Base-by-base conservation (phyloP, 1,140 invertebrate species). In the Anastrepha obliqua region DNA sequence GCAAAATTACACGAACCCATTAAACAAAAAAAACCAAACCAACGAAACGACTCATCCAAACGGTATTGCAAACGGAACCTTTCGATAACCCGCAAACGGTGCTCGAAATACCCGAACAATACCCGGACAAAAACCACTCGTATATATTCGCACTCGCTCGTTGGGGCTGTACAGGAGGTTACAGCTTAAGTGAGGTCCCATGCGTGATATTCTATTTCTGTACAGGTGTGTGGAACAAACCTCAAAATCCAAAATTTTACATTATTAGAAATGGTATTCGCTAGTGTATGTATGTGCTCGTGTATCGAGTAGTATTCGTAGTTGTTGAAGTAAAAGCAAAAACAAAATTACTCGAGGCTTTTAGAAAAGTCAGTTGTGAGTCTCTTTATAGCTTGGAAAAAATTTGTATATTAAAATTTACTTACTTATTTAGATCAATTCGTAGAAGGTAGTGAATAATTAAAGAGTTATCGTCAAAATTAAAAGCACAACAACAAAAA, bases 191-290 rank as follows among this genome's bases (percentile, higher is more conserved):
- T 88, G 91, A 91, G 86, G 88, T 89, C 86, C 91, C 90, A 89
- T 93, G 92, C 92, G 90, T 92, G 90, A 89, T 93, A 89, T 90
- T 93, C 87, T 91, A 90, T 90, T 91, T 93, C 88, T 93, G 92
- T 90, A 86, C 90, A 93, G 92, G 92, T 93, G 91, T 91, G 92
- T 93, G 91, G 81, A 81, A 81, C 47, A 51, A 81, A 55, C 51
- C 51, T 81, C 13, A 11, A 81, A 7, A 55, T 20, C 47, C 17
- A 20, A 81, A 29, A 81, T 9, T 81, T 81, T 81, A 81, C 20
- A 55, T 81, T 47, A 20, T 81, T 55, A 51, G 74, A 81, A 81
- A 81, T n/a, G 15, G 55, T 81, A 8, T 74, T 74, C 39, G 74
- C 74, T 81, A 81, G 47, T 74, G 67, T 29, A 13, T 67, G 65